Evolutionary conservation across 2,888 invertebrate genomes (phyloP), one percentile per base, ranked within the genome.

Genomic region (Aleiodes alternator): DNA sequence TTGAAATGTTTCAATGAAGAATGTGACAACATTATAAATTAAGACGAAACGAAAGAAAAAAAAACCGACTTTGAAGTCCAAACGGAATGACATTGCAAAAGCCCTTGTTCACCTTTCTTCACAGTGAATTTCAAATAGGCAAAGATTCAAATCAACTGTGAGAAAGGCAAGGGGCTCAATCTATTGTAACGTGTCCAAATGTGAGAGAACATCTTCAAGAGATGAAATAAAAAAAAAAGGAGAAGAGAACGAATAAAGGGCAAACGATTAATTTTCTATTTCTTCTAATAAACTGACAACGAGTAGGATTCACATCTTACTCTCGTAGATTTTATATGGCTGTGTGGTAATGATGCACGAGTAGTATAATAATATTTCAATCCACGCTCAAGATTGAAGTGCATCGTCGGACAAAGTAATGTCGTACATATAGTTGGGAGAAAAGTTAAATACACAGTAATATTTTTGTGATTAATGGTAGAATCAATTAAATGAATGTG

Each of bases 361-460:
- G 78, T 84, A 84, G 85, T 82, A 85, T 83, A 83, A 82, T 84
- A 86, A 87, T 83, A 84, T 86, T 86, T 86, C 84, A 87, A 87
- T 87, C 84, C 82, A 74, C 71, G 72, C 34, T 71, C 72, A 73
- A 72, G 72, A 74, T 76, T 48, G 73, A 59, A 73, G 57, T 11
- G 38, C 9, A 61, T 43, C 38, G 14, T 38, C 43, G n/a, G n/a
- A 2, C 38, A 0, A 3, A 3, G 43, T 38, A 38, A 64, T 64
- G 9, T 12, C 23, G 9, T 11, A 14, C 16, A 61, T 38, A n/a
- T 14, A 6, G 53, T 16, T 61, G 6, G 48, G 31, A 68, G 69
- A 53, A 61, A 23, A 51, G 48, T 70, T 72, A 55, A 34, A 68
- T 79, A 71, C 64, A 75, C 69, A 69, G 64, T 77, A 70, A 72